These are phyloP conservation scores for Danio choprae DNA, from an alignment of 2,797 vertebrate genomes.

Conservation along the genomic window DNA sequence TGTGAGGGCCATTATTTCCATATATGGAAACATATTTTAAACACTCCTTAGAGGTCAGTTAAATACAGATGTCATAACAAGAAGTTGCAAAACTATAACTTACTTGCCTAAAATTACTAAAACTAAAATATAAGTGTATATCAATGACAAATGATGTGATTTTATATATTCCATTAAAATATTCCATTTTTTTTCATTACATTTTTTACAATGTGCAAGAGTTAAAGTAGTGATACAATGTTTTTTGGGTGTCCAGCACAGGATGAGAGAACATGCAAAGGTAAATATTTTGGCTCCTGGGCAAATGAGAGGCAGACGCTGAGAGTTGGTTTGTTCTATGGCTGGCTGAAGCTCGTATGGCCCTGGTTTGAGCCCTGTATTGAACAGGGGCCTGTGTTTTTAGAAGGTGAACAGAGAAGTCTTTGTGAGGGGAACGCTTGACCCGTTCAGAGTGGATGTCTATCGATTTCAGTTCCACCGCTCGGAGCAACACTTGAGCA, in stretches of 20 bases:
- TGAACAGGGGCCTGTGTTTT: constrained; percentile 28
- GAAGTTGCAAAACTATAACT: too few species aligned
- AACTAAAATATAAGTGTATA: too few species aligned
- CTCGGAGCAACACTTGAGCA: not conserved
- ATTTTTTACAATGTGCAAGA: too few species aligned
- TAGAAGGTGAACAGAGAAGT: constrained; percentile 30
- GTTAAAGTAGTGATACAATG: not conserved
- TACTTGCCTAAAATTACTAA: too few species aligned
- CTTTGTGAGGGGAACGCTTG: constrained; percentile 50
- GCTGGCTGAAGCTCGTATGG: constrained; percentile 13
- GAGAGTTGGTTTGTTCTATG: constrained; percentile 22
- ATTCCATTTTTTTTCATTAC: too few species aligned
- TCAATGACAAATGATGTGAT: too few species aligned
- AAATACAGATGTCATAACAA: too few species aligned
- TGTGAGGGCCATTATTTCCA: too few species aligned
- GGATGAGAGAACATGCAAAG: constrained; percentile 25
- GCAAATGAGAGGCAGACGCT: constrained; percentile 29
- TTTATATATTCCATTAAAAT: not conserved
- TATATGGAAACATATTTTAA: too few species aligned
- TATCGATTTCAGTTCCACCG: constrained; percentile 19
- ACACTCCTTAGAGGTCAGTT: too few species aligned
- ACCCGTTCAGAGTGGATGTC: constrained; percentile 3
- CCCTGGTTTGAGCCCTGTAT: not conserved
- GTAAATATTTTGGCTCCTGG: constrained; percentile 54
- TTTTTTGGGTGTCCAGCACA: not conserved